Base-by-base conservation (phyloP, 2,113 vertebrate species). In the Centropus unirufus region DNA sequence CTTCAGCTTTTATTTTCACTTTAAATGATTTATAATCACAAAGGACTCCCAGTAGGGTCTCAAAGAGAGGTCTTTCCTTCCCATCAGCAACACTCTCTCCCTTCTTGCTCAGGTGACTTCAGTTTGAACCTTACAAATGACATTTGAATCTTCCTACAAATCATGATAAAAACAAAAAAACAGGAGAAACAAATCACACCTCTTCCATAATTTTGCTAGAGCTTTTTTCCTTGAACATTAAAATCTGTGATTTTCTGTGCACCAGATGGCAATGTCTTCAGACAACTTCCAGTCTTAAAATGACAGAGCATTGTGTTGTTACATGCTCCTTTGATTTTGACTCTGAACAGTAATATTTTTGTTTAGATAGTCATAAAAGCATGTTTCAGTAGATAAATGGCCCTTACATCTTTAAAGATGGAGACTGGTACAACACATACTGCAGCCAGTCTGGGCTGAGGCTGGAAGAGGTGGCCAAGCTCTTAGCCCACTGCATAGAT, bases 241-340 rank as follows among this genome's bases (percentile, higher is more conserved):
- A 88, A 77, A 92, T 67, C 46, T 57, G 61, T 17, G 78, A 9
- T 74, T 86, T 88, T 81, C 76, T 77, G 30, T 14, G 36, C 49
- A 51, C 42, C 76, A 94, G 73, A 93, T 81, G 61, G 89, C 63
- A 93, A 92, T 44, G 57, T 93, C 85, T 93, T 93, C 84, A 91
- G 84, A 90, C 51, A 85, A 40, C 55, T 93, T 84, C 52, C 51
- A 90, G 55, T 42, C 58, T 83, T 67, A 77, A 13, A 83, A 90
- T 24, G 61, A 82, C 67, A 74, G 92, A 92, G 54, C 42, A 46
- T 29, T 91, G 52, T 70, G 68, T 62, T 89, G 74, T 57, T 82
- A 89, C 19, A 72, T 44, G 46, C 24, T n/a, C 14, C n/a, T 51
- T 40, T 86, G 67, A 69, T 57, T 94, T 90, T 85, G 84, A 87